phyloP scores from a whole-genome alignment of 2,113 vertebrate species.

The Verasper variegatus region DNA sequence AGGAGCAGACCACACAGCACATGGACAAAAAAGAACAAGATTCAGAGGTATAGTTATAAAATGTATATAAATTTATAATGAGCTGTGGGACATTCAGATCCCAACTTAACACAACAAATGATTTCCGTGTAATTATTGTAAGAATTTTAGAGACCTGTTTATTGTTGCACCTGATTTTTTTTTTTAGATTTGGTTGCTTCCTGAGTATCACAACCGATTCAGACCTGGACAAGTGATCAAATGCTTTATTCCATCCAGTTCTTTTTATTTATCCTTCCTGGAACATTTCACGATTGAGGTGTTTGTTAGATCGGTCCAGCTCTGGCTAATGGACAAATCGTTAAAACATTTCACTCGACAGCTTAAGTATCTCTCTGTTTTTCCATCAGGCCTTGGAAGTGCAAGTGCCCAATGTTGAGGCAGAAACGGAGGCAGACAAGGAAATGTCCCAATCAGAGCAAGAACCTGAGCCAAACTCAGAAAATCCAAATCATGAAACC shows the following conservation, averaged over 20 bases:
- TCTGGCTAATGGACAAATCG: conserved; percentile 13
- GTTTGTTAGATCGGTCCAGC: conserved; percentile 12
- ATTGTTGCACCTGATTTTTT: background rate
- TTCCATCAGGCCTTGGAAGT: conserved; percentile 75
- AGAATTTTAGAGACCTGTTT: conserved; percentile 7
- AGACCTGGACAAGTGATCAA: background rate
- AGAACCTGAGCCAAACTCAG: conserved; percentile 38
- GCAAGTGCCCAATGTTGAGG: conserved; percentile 48
- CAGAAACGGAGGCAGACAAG: conserved; percentile 27
- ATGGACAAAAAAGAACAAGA: conserved; percentile 55
- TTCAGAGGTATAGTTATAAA: conserved; percentile 47
- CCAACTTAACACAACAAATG: background rate
- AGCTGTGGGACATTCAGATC: background rate
- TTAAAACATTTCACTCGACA: background rate
- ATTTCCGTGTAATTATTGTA: background rate
- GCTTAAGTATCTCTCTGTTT: conserved; percentile 23
- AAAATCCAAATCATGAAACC: conserved; percentile 68
- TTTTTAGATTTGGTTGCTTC: background rate
- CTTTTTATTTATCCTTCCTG: conserved; percentile 30
- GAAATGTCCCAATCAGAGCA: conserved; percentile 13
- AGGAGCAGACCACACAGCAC: conserved; percentile 68
- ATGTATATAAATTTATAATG: background rate
- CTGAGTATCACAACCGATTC: conserved; percentile 9
- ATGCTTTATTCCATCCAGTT: background rate
- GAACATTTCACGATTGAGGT: conserved; percentile 30